Evolutionary conservation across 1,140 invertebrate species (phyloP).

Genomic region (Coelopa frigida): DNA sequence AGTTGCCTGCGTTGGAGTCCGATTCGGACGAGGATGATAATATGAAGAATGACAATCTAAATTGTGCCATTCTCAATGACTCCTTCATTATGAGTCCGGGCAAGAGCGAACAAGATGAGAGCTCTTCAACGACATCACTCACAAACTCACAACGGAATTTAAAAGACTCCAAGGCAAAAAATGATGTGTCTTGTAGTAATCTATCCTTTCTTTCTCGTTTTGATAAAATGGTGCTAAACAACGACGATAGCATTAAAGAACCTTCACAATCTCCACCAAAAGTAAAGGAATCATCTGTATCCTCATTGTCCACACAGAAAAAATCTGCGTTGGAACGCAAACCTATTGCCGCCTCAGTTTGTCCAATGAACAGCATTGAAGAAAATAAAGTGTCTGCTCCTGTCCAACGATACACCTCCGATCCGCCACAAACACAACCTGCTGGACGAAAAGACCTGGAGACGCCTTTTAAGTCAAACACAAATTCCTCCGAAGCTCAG

Average conservation of each 20-base stretch:
- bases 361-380: constrained; percentile 15
- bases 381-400: constrained; percentile 14
- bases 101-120: constrained; percentile 12
- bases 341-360: no score
- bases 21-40: constrained; percentile 33
- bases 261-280: not conserved
- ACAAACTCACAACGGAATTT: not conserved
- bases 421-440: not conserved
- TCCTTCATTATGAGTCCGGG: constrained; percentile 37
- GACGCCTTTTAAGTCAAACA: constrained; percentile 12
- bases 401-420: not conserved
- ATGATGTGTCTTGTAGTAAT: constrained; percentile 23
- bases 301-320: constrained; percentile 13
- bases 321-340: no score
- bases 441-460: not conserved
- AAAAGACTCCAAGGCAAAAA: constrained; percentile 2
- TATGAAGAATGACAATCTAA: constrained; percentile 29
- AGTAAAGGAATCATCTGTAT: not conserved
- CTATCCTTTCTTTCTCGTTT: constrained; percentile 30
- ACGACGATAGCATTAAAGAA: not conserved
- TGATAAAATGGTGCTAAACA: constrained; percentile 29
- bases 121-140: not conserved
- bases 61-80: constrained; percentile 41
- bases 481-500: constrained; percentile 19
- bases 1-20: constrained; percentile 30